Base-by-base conservation (phyloP, 2,113 vertebrate species). In the Syrmaticus mikado region DNA sequence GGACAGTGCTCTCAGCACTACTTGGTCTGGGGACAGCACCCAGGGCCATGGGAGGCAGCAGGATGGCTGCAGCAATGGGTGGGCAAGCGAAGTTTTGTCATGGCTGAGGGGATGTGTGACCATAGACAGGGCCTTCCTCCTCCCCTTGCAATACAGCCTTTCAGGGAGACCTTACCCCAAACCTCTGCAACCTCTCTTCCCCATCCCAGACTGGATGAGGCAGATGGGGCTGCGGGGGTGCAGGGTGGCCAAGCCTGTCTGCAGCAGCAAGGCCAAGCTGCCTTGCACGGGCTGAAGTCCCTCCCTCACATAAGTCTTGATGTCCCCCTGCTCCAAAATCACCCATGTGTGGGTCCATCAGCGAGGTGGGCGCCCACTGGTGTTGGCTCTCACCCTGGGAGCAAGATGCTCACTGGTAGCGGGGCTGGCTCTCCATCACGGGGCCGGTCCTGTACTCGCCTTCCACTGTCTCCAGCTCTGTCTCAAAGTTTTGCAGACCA, bases 401-500 rank as follows among this genome's bases (percentile, higher is more conserved):
- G 74, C 12, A 7, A 43, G 93, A 82, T 21, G 53, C 50, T 98
- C 98, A 99, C 95, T 99, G 98, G 96, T 98, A 98, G 85, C 96
- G 97, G 85, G 96, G 93, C 71, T 98, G 97, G 89, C 96, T 98
- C 96, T 99, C 98, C 93, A 98, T 96, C 79, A 99, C 96, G 0
- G 97, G 97, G 86, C 98, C 98, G 3, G 98, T 98, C 93, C 97
- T 95, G 88, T 96, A 98, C 75, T 97, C 90, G 58, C 97, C 96
- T 65, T 98, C 97, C 74, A 98, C 97, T 21, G 98, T 97, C 93
- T 98, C 98, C 93, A 99, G 97, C 95, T 98, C 98, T 3, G 98
- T 98, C 62, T 98, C 98, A 5, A 97, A 98, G 85, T 97, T 98
- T 95, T 98, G 97, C 93, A 97, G 88, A 18, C 82, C 45, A 1